Percentiles rank a stretch among this genome's conserved stretches.
Evolutionary conservation across 35 echinoderm and acorn worm genomes (phyloP).

Genomic region (Anneissia japonica): DNA sequence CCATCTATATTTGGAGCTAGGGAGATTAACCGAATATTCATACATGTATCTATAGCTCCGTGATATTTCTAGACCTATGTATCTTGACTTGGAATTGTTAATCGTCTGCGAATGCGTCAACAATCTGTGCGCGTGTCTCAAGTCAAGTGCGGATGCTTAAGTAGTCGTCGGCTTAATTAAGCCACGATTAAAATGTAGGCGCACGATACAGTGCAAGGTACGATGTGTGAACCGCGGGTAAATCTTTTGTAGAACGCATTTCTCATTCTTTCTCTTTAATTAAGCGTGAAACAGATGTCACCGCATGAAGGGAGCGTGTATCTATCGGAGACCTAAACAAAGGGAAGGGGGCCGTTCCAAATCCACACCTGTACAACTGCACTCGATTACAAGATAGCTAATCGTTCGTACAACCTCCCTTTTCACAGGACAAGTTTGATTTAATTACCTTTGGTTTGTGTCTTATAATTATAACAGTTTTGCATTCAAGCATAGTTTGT

Average conservation of each 20-base stretch:
- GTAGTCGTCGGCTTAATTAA: not conserved
- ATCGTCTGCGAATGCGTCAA: not conserved
- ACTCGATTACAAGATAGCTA: not conserved
- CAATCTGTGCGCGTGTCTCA: not conserved
- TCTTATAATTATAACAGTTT: no score
- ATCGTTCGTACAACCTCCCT: not conserved
- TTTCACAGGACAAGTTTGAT: no score
- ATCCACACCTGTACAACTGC: not conserved
- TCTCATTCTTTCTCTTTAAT: not conserved
- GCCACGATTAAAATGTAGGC: not conserved
- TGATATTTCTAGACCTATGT: no score
- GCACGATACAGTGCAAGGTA: not conserved
- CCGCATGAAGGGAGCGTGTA: not conserved
- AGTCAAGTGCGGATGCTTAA: not conserved
- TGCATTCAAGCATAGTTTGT: no score
- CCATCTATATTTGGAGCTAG: no score
- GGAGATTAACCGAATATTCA: no score
- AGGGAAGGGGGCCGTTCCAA: not conserved
- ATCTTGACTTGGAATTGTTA: not conserved
- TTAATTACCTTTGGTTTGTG: no score
- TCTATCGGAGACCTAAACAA: not conserved
- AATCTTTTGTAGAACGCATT: not conserved
- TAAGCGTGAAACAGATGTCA: not conserved
- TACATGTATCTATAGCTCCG: no score
- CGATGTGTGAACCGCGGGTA: not conserved